Conservation (phyloP, 2,888 invertebrate species). For the Idaea aversata region DNA sequence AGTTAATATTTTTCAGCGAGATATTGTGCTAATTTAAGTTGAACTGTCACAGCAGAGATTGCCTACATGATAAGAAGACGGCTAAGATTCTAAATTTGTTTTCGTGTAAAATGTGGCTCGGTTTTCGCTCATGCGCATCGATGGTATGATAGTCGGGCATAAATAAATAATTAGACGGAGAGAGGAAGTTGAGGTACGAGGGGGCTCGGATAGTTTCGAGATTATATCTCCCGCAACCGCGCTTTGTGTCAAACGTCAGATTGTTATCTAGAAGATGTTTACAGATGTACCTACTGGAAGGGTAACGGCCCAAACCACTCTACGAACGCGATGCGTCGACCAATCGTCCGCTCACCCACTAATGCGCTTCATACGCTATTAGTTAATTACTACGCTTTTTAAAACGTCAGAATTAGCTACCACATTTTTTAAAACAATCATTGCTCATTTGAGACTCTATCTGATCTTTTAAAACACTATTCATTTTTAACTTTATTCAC, state of each 20-base stretch:
- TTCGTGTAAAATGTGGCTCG: constrained; percentile 59
- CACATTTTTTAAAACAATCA: constrained; percentile 29
- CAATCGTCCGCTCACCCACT: constrained; percentile 38
- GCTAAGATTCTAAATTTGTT: constrained; percentile 68
- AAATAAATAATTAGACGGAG: constrained; percentile 78
- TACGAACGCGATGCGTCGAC: constrained; percentile 46
- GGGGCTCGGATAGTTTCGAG: constrained; percentile 69
- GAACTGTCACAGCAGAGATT: constrained; percentile 59
- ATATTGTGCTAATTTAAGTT: constrained; percentile 48
- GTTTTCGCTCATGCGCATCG: constrained; percentile 74
- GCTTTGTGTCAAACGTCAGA: constrained; percentile 81
- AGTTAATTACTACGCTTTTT: constrained; percentile 68
- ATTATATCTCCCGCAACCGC: constrained; percentile 74
- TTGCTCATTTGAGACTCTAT: constrained; percentile 19
- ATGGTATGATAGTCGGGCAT: constrained; percentile 73
- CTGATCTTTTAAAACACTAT: neutral
- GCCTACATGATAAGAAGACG: constrained; percentile 59
- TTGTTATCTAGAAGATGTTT: constrained; percentile 76
- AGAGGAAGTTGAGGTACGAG: constrained; percentile 57
- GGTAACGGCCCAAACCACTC: constrained; percentile 68
- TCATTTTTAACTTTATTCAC: neutral
- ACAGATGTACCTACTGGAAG: constrained; percentile 72
- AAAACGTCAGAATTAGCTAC: constrained; percentile 37
- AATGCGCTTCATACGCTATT: constrained; percentile 61
- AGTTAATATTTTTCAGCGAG: constrained; percentile 12